Conservation (phyloP, 2,113 vertebrate genomes). For the Sceloporus undulatus region DNA sequence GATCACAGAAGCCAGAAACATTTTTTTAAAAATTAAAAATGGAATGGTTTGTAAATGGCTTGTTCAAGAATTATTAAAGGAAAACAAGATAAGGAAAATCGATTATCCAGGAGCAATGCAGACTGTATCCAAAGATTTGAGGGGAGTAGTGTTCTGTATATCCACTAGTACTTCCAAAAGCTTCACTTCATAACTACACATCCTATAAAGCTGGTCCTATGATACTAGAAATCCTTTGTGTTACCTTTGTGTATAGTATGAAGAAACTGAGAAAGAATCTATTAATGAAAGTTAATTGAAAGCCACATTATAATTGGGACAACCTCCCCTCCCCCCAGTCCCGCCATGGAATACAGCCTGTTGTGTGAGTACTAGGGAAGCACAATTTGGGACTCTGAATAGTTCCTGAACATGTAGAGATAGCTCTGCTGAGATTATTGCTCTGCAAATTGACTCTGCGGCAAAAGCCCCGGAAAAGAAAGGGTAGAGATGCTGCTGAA, state of each 20-base stretch:
- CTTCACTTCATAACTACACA: not conserved
- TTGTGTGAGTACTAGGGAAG: not conserved
- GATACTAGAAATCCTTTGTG: not conserved
- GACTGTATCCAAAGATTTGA: not conserved
- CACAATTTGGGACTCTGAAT: not conserved
- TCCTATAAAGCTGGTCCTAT: not conserved
- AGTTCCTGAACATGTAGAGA: not conserved
- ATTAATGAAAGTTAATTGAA: not conserved
- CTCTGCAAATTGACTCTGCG: not conserved
- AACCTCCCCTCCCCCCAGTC: too few relatives aligned
- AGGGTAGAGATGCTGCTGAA: not conserved
- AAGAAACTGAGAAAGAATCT: not conserved
- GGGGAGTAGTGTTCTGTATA: not conserved
- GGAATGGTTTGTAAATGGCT: not conserved
- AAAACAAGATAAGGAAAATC: not conserved
- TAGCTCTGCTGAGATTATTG: not conserved
- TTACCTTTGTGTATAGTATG: too few relatives aligned
- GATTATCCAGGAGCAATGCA: not conserved
- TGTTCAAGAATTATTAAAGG: not conserved
- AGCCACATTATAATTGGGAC: not conserved
- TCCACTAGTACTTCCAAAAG: not conserved
- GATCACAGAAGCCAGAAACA: not conserved
- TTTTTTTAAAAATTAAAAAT: not conserved
- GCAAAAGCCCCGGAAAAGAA: not conserved
- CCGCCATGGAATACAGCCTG: too few relatives aligned